These are phyloP conservation scores for Rhodeus uyekii DNA, from an alignment of 2,797 vertebrate genomes.

Conservation along the genomic window DNA sequence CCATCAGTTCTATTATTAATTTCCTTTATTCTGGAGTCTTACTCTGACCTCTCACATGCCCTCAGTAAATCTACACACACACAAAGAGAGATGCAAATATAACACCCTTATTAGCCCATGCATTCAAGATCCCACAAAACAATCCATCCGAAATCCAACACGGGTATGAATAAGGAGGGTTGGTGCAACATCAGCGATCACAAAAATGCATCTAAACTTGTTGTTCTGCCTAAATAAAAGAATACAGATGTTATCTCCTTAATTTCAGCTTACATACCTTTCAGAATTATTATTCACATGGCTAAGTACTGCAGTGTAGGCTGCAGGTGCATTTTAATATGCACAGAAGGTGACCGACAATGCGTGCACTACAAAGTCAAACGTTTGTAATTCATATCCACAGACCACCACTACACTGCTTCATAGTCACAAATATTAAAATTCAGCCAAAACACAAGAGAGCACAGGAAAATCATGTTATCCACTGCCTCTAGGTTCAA, in stretches of 20 bases:
- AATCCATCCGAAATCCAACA: neutral
- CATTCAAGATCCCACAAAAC: neutral
- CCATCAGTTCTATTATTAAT: conserved; percentile 52
- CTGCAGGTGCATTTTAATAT: conserved; percentile 51
- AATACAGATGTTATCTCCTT: conserved; percentile 40
- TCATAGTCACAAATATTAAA: conserved; percentile 8
- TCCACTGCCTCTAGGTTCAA: neutral
- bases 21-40: conserved; percentile 21
- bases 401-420: conserved; percentile 7
- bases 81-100: neutral
- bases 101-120: neutral
- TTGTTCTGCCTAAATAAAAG: conserved; percentile 23
- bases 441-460: conserved; percentile 18
- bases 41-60: conserved; percentile 35
- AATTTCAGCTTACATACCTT: conserved; percentile 51
- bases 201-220: conserved; percentile 9
- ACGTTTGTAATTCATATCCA: conserved; percentile 40
- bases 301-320: conserved; percentile 29
- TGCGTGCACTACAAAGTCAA: conserved; percentile 38
- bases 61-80: conserved; percentile 34
- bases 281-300: conserved; percentile 53
- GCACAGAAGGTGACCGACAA: conserved; percentile 38
- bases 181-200: neutral
- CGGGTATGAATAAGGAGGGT: neutral
- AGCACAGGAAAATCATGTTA: neutral